Evolutionary conservation across 2,797 vertebrate genomes (phyloP).

Genomic region (Balearica regulorum): DNA sequence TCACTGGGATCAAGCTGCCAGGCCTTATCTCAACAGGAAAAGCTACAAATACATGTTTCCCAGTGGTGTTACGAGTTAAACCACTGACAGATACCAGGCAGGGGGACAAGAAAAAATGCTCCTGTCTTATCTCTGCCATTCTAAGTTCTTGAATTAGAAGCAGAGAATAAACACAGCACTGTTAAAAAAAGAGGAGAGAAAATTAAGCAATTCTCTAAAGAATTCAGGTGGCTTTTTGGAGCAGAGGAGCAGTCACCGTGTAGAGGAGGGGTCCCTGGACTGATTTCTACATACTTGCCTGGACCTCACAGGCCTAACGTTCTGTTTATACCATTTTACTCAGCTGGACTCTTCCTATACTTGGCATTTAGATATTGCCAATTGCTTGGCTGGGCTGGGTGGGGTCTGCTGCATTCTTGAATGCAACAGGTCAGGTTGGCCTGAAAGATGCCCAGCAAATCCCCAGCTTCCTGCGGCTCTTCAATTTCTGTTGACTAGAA

Average conservation of each 20-base stretch:
- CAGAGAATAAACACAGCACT: background rate
- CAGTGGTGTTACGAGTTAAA: background rate
- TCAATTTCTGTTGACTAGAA: background rate
- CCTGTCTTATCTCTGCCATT: background rate
- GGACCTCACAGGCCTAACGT: background rate
- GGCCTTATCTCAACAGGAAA: constrained; percentile 7
- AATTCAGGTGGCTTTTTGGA: background rate
- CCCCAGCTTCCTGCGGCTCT: background rate
- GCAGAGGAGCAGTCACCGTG: background rate
- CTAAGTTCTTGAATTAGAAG: background rate
- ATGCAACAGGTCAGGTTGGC: background rate
- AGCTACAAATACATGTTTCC: background rate
- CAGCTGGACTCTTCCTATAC: background rate
- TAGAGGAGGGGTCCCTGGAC: background rate
- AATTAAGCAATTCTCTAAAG: background rate
- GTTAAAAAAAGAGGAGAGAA: background rate
- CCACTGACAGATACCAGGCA: background rate
- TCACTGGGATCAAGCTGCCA: constrained; percentile 4
- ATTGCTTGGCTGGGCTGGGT: background rate
- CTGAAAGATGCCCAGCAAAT: background rate
- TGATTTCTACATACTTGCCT: background rate
- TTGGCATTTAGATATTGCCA: background rate
- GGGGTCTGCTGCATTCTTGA: background rate
- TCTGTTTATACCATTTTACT: background rate
- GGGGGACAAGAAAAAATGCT: background rate